These are phyloP conservation scores for Peromyscus attwateri DNA, from an alignment of 2,797 vertebrate genomes.

Conservation along the genomic window DNA sequence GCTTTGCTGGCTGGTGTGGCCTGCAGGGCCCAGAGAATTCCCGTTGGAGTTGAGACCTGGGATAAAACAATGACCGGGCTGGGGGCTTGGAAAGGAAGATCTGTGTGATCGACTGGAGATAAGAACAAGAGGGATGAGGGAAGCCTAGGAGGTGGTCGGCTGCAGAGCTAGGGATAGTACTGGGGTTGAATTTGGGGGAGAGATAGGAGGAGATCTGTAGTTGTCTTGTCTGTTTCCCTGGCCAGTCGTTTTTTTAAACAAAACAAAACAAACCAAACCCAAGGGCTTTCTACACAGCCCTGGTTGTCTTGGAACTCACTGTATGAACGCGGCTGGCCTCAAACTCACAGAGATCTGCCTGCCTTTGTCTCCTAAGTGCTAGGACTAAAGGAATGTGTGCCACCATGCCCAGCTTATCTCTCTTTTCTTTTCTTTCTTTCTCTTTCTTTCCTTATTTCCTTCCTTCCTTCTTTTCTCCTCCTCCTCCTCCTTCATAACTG, in stretches of 20 bases:
- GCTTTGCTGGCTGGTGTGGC: too few relatives aligned
- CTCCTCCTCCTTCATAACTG: background rate
- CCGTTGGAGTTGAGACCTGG: background rate
- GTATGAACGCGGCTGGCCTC: background rate
- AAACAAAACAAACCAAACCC: too few relatives aligned
- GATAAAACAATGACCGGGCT: background rate
- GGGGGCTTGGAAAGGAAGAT: background rate
- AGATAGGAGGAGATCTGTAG: background rate
- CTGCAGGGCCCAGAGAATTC: background rate
- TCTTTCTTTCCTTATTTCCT: background rate
- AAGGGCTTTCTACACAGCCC: background rate
- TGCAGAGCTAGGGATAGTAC: background rate
- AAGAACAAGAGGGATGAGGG: too few relatives aligned
- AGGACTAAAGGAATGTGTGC: background rate
- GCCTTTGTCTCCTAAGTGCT: background rate
- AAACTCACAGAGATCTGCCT: background rate
- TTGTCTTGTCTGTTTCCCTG: background rate
- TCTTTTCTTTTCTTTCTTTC: background rate
- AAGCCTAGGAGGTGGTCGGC: background rate
- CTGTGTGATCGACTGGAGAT: background rate
- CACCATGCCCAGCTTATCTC: background rate
- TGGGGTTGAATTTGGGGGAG: background rate
- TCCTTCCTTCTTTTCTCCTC: background rate
- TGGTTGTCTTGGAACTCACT: background rate
- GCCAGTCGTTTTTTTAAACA: background rate